phyloP scores from a whole-genome alignment of 2,113 vertebrate species.

The Pachyramphus minor region DNA sequence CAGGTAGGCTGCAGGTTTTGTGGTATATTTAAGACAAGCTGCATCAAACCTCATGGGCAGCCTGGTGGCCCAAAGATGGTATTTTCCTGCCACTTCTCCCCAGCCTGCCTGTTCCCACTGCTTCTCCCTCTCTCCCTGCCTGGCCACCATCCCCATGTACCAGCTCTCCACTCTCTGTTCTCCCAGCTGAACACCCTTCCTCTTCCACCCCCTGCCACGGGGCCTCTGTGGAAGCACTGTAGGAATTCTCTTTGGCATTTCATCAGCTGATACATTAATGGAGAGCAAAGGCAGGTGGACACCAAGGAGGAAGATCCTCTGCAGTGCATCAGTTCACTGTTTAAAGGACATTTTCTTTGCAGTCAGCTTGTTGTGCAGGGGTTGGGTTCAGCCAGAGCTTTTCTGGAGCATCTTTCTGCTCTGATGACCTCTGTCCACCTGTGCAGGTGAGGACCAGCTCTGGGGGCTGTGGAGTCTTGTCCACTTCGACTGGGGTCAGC shows the following conservation, averaged over 20 bases:
- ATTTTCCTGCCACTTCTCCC: neutral
- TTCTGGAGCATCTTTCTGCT: neutral
- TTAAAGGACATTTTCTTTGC: neutral
- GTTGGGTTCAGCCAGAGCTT: neutral
- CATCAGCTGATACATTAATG: neutral
- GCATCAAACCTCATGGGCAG: fast-evolving
- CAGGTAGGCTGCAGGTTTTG: neutral
- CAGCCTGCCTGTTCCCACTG: fast-evolving
- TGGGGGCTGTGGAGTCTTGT: neutral
- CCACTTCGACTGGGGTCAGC: neutral
- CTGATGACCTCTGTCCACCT: fast-evolving
- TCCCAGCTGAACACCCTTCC: neutral
- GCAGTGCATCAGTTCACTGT: too few species aligned
- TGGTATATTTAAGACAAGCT: neutral
- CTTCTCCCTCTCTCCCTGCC: neutral
- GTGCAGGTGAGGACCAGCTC: neutral
- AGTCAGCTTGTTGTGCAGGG: neutral
- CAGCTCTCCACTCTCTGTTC: neutral
- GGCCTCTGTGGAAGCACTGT: neutral
- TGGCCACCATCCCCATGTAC: neutral
- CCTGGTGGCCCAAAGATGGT: fast-evolving
- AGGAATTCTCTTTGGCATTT: neutral
- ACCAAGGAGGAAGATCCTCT: neutral
- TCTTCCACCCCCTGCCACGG: neutral
- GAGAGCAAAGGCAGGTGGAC: neutral